These are phyloP conservation scores for Pomacea maculata DNA, from an alignment of 1,140 invertebrate genomes.

Conservation along the genomic window DNA sequence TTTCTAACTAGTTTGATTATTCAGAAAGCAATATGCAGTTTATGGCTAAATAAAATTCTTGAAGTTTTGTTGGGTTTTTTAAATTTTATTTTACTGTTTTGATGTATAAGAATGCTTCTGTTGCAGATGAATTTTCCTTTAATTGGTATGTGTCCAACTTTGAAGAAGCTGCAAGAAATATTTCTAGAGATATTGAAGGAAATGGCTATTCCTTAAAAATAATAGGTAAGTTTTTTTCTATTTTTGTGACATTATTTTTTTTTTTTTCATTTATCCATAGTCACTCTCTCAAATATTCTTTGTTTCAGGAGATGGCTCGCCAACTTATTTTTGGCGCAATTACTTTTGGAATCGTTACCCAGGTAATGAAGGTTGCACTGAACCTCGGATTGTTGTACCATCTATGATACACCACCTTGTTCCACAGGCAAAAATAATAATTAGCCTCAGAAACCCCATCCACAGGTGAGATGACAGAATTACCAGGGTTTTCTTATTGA, in stretches of 20 bases:
- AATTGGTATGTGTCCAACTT: slow-evolving; percentile 18
- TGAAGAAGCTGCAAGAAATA: slow-evolving; percentile 1
- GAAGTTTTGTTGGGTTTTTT: not conserved
- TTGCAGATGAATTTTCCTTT: slow-evolving; percentile 1
- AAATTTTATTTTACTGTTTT: not conserved
- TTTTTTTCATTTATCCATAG: not conserved
- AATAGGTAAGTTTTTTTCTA: slow-evolving; percentile 1
- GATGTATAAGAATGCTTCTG: not conserved
- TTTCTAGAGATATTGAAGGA: not conserved
- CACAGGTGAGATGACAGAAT: slow-evolving; percentile 29
- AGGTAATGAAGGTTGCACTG: slow-evolving; percentile 22
- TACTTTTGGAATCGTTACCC: slow-evolving; percentile 22
- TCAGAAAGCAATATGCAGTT: not conserved
- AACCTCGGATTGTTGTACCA: slow-evolving; percentile 26
- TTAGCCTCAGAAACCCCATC: slow-evolving; percentile 37
- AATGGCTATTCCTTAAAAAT: slow-evolving; percentile 4
- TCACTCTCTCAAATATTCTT: not conserved
- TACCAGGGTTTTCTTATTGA: not conserved
- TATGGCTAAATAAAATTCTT: not conserved
- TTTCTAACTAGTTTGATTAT: too few relatives aligned
- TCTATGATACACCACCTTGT: slow-evolving; percentile 31
- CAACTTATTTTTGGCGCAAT: slow-evolving; percentile 37
- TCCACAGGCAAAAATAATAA: slow-evolving; percentile 39
- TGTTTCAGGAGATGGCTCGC: slow-evolving; percentile 36
- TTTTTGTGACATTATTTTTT: not conserved